Evolutionary conservation across 2,797 vertebrate species (phyloP), one percentile per base, ranked within the genome.

Genomic region (Ptychobarbus kaznakovi): DNA sequence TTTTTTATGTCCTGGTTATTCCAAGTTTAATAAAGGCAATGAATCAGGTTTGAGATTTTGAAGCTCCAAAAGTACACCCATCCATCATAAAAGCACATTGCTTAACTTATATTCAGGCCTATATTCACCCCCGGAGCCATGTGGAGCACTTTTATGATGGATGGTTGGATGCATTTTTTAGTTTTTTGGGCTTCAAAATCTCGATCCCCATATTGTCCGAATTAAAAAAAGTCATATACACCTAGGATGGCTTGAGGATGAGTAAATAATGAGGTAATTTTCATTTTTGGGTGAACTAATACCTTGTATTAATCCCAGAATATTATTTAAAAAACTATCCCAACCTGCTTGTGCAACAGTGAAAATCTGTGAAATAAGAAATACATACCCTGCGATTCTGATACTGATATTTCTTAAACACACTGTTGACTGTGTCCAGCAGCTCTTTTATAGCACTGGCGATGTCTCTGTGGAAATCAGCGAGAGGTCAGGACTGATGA

Each of bases 401-500:
- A 93, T 99, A 99, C 84, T 99, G 98, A 89, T 99, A 99, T 95
- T 98, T 99, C 94, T 97, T 99, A 94, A 99, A 99, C 93, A 99
- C 98, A 42, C 97, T 98, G 96, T 99, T 99, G 95, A 99, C 98
- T 90, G 98, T 99, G 94, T 99, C 98, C 93, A 99, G 97, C 88
- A 99, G 97, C 92, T 99, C 98, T 94, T 99, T 99, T 95, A 99
- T 99, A 94, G 98, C 98, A 94, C 98, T 99, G 84, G 98, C 98
- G 84, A 99, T 99, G 95, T 99, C 98, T 96, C 98, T 99, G 88
- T 88, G 79, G 80, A 84, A 72, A 78, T 66, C 35, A 87, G 25
- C 12, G 16, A 35, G 25, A 86, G 73, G 77, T 79, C 75, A 65
- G 76, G 42, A 87, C 35, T 66, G 84, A 85, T 84, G 75, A 84